Evolutionary conservation across 2,113 vertebrate species (phyloP).

Genomic region (Balaeniceps rex): DNA sequence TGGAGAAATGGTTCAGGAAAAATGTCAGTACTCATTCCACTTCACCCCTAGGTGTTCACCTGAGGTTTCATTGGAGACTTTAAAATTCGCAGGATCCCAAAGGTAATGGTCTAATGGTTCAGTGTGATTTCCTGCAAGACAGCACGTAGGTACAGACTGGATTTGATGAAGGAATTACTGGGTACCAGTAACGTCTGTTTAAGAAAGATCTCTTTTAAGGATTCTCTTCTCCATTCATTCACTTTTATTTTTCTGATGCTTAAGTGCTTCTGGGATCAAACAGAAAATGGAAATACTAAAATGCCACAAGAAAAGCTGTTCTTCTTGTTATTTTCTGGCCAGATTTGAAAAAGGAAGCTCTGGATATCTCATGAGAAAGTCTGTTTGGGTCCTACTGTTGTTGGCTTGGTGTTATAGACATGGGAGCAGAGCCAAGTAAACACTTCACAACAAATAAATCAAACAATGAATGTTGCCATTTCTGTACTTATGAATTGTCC

Average conservation of each 20-base stretch:
- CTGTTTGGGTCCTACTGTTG: not conserved
- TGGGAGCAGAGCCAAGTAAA: not conserved
- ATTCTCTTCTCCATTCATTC: not conserved
- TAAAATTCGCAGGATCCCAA: not conserved
- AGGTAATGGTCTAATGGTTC: not conserved
- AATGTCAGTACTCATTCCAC: not conserved
- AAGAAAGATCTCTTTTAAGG: not conserved
- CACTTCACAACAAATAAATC: slow-evolving; percentile 2
- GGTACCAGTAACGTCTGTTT: not conserved
- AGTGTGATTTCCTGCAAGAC: not conserved
- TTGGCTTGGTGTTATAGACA: not conserved
- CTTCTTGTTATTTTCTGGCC: not conserved
- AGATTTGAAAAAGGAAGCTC: not conserved
- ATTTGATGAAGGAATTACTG: not conserved
- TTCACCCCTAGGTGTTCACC: not conserved
- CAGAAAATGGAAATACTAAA: not conserved
- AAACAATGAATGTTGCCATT: not conserved
- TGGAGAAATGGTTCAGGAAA: not conserved
- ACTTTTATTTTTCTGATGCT: not conserved
- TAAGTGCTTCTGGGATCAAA: not conserved
- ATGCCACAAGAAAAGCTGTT: not conserved
- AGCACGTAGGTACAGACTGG: not conserved
- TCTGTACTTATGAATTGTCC: not conserved
- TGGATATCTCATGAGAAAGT: not conserved
- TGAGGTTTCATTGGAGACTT: not conserved